phyloP scores from a whole-genome alignment of 2,888 invertebrate species.

The Carterocephalus palaemon region DNA sequence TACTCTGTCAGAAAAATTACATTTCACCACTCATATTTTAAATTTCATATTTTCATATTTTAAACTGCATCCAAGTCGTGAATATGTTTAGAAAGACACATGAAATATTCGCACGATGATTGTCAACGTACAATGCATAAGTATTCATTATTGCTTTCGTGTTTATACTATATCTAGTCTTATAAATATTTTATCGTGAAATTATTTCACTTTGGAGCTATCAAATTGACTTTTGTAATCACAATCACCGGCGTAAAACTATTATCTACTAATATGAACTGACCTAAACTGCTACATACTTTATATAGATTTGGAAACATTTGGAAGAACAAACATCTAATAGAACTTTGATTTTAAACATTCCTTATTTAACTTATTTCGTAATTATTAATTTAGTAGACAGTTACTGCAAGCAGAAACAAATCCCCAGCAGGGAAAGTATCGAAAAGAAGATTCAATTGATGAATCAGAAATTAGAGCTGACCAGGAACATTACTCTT shows the following conservation, averaged over 20 bases:
- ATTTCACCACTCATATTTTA: too few species aligned
- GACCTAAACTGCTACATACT: neutral
- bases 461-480: too few species aligned
- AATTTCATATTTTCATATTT: too few species aligned
- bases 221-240: conserved; percentile 4
- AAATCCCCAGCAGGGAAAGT: too few species aligned
- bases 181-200: conserved; percentile 13
- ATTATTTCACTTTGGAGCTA: conserved; percentile 1
- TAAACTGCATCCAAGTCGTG: too few species aligned
- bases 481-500: too few species aligned
- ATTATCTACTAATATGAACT: neutral
- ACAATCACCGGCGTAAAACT: neutral
- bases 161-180: conserved; percentile 4
- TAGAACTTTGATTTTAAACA: neutral
- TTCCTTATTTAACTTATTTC: too few species aligned
- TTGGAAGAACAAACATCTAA: neutral
- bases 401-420: too few species aligned
- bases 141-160: conserved; percentile 13
- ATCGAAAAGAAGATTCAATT: too few species aligned
- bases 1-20: too few species aligned
- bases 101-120: neutral
- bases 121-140: neutral
- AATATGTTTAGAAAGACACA: too few species aligned
- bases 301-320: neutral
- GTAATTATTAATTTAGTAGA: too few species aligned